These are phyloP conservation scores for Sarcophaga caerulescens DNA, from an alignment of 2,888 invertebrate species.

Conservation along the genomic window DNA sequence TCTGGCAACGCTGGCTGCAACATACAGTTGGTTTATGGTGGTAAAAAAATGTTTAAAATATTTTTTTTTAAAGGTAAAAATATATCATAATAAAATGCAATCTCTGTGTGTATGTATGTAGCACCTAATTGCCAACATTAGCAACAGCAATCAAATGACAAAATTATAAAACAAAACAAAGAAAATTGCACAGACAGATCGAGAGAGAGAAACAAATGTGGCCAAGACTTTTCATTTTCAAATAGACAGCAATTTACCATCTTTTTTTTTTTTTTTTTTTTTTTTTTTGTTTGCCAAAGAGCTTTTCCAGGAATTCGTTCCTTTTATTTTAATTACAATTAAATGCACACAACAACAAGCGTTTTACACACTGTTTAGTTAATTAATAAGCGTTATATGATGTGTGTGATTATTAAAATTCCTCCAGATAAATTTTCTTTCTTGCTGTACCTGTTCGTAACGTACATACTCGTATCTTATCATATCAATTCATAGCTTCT, in stretches of 20 bases:
- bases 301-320: not conserved
- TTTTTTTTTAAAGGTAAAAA: conserved; percentile 51
- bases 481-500: conserved; percentile 39
- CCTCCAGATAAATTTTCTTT: conserved; percentile 41
- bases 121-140: conserved; percentile 50
- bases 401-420: conserved; percentile 67
- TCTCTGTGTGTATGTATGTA: too few relatives aligned
- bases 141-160: conserved; percentile 52
- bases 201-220: not conserved
- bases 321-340: not conserved
- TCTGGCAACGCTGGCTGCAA: conserved; percentile 30
- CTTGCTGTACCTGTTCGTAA: not conserved
- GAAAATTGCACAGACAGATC: not conserved
- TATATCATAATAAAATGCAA: conserved; percentile 42
- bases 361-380: conserved; percentile 1
- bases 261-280: too few relatives aligned
- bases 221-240: conserved; percentile 5
- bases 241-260: not conserved
- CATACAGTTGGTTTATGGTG: conserved; percentile 57
- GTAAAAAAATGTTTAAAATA: conserved; percentile 16
- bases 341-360: not conserved
- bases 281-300: too few relatives aligned
- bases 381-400: conserved; percentile 67
- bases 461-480: not conserved
- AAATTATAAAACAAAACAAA: conserved; percentile 37